Conservation (phyloP, 2,797 vertebrate genomes). For the Merluccius polli region DNA sequence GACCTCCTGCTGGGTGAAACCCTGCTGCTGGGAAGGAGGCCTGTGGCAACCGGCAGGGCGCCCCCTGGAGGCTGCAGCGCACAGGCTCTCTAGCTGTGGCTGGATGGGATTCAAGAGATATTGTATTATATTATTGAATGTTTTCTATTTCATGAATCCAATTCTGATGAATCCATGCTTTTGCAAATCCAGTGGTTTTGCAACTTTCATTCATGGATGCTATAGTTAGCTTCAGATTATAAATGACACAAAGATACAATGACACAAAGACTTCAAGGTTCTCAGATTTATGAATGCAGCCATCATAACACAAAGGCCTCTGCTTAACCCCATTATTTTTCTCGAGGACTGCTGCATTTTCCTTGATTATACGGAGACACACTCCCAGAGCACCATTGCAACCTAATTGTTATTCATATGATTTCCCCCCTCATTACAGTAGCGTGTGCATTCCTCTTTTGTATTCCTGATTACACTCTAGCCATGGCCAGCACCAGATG, state of each 20-base stretch:
- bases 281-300: background rate
- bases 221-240: background rate
- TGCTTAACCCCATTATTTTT: conserved; percentile 22
- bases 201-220: conserved; percentile 2
- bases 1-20: conserved; percentile 48
- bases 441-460: conserved; percentile 36
- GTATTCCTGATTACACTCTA: conserved; percentile 47
- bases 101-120: conserved; percentile 29
- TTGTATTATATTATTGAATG: background rate
- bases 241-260: background rate
- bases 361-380: conserved; percentile 30
- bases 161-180: background rate
- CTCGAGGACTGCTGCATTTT: conserved; percentile 23
- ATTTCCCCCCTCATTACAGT: conserved; percentile 46
- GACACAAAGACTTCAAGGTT: background rate
- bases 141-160: background rate
- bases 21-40: conserved; percentile 48
- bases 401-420: conserved; percentile 47
- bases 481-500: conserved; percentile 35
- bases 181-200: conserved; percentile 26
- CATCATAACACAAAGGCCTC: background rate
- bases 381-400: conserved; percentile 35
- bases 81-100: conserved; percentile 74
- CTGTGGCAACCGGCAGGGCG: conserved; percentile 43
- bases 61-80: conserved; percentile 63